phyloP scores from a whole-genome alignment of 2,113 vertebrate genomes.

The Notarius lentiginosus region DNA sequence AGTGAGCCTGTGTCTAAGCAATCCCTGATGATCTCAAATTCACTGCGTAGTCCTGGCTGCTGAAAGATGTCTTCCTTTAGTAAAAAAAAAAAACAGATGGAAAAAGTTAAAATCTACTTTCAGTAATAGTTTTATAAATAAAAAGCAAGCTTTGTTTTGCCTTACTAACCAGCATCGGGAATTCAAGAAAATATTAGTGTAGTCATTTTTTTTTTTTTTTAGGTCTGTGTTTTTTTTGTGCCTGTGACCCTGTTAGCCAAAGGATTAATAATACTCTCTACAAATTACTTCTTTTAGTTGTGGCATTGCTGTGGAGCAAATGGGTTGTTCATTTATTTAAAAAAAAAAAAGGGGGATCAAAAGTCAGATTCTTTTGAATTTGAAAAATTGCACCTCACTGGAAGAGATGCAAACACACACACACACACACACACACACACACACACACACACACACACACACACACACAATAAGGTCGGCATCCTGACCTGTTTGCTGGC shows the following conservation, averaged over 20 bases:
- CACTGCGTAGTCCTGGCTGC: constrained; percentile 88
- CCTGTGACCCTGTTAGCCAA: background rate
- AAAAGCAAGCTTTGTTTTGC: background rate
- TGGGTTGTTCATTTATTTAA: background rate
- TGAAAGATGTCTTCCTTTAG: constrained; percentile 95
- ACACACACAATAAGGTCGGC: no score
- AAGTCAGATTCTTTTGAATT: background rate
- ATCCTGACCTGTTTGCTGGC: constrained; percentile 84
- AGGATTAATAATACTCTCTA: background rate
- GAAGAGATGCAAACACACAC: background rate
- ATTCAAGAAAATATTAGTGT: background rate
- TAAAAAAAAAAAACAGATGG: constrained; percentile 21
- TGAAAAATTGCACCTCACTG: background rate
- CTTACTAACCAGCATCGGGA: background rate
- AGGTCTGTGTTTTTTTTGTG: background rate
- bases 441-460: background rate
- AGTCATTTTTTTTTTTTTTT: background rate
- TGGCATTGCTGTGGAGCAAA: constrained; percentile 2
- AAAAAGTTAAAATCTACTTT: background rate
- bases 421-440: no score
- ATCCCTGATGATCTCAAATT: constrained; percentile 92
- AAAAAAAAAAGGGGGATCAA: no score
- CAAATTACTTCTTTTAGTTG: constrained; percentile 29
- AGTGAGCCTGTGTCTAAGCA: constrained; percentile 87
- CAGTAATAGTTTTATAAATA: background rate